Evolutionary conservation across 2,888 invertebrate genomes (phyloP).

Genomic region (Leptopilina myrica): DNA sequence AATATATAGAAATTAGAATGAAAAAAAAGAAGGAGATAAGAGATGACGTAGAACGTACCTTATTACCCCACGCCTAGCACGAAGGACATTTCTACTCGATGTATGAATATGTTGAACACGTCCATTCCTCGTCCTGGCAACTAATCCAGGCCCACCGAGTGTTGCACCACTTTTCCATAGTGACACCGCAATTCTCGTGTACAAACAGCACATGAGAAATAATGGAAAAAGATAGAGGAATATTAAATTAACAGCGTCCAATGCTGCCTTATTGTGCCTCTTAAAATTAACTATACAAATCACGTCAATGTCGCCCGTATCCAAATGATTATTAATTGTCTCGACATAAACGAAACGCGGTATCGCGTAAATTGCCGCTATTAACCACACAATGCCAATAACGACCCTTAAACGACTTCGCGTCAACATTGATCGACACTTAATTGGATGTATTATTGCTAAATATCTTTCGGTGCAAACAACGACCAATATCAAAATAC

Average conservation of each 20-base stretch:
- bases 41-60: too few relatives aligned
- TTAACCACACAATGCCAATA: conserved; percentile 88
- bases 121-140: conserved; percentile 60
- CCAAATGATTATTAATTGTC: conserved; percentile 82
- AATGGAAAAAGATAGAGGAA: conserved; percentile 90
- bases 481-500: conserved; percentile 92
- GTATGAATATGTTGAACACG: conserved; percentile 81
- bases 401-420: conserved; percentile 86
- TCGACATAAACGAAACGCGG: conserved; percentile 91
- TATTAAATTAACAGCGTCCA: conserved; percentile 89
- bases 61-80: conserved; percentile 90
- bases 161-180: conserved; percentile 84
- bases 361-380: conserved; percentile 88
- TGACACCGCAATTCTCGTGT: conserved; percentile 89
- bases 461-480: conserved; percentile 92
- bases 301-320: conserved; percentile 81
- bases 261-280: conserved; percentile 87
- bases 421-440: conserved; percentile 89
- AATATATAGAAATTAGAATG: too few relatives aligned
- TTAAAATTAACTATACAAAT: conserved; percentile 87
- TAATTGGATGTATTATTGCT: conserved; percentile 90
- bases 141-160: conserved; percentile 61
- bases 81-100: conserved; percentile 86
- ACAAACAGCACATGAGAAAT: conserved; percentile 82
- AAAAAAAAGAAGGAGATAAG: too few relatives aligned